phyloP scores from a whole-genome alignment of 2,797 vertebrate genomes.

The Enteromius argenteus region DNA sequence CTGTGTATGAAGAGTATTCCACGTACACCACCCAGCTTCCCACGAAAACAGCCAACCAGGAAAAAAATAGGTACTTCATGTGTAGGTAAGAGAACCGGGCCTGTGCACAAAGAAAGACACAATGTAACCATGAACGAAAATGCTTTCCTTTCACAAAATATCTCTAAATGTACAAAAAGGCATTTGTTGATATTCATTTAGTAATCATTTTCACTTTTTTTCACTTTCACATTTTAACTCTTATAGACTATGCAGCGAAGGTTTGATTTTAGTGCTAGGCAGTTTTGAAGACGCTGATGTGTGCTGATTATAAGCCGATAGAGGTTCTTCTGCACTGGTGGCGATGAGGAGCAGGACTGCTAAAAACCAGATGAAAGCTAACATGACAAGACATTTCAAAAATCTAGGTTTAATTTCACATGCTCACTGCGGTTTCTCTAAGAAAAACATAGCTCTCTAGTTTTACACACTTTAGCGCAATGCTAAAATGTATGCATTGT shows the following conservation, averaged over 20 bases:
- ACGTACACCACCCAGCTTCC: conserved; percentile 97
- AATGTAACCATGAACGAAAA: not conserved
- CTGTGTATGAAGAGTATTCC: conserved; percentile 95
- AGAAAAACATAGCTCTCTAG: not conserved
- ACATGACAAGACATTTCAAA: not conserved
- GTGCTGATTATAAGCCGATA: conserved; percentile 9
- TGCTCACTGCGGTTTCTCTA: not conserved
- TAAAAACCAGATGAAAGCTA: not conserved
- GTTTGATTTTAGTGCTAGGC: not conserved
- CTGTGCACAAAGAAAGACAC: conserved; percentile 69
- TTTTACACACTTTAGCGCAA: not conserved
- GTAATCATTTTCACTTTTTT: not conserved
- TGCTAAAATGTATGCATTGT: not conserved
- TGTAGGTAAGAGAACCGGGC: conserved; percentile 89
- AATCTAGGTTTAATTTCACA: not conserved
- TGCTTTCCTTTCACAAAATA: not conserved
- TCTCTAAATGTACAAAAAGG: not conserved
- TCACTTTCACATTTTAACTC: too few relatives aligned
- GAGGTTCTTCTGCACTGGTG: conserved; percentile 2
- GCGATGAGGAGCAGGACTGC: not conserved
- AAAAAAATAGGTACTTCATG: conserved; percentile 97
- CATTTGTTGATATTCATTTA: not conserved
- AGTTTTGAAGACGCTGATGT: not conserved
- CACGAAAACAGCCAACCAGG: conserved; percentile 95
- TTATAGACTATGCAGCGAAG: not conserved